phyloP scores from a whole-genome alignment of 2,888 invertebrate genomes.

The Geotrupes spiniger region DNA sequence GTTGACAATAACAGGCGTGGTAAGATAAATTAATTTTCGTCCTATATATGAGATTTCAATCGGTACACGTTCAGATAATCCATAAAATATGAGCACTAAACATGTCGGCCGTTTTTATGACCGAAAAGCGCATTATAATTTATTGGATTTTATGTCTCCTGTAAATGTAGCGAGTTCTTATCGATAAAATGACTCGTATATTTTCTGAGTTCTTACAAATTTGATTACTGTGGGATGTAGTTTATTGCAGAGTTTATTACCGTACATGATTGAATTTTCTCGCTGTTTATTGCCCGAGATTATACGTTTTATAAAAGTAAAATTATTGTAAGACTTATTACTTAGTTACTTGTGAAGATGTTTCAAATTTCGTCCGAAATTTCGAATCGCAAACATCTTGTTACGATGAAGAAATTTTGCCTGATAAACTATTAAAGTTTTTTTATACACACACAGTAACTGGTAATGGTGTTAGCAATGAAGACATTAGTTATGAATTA shows the following conservation, averaged over 20 bases:
- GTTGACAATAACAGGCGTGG: conserved; percentile 3
- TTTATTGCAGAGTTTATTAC: conserved; percentile 3
- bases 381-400: too few relatives aligned
- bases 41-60: not conserved
- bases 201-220: not conserved
- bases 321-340: too few relatives aligned
- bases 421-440: too few relatives aligned
- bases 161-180: conserved; percentile 1
- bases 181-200: not conserved
- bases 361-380: too few relatives aligned
- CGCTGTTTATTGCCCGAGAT: too few relatives aligned
- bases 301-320: too few relatives aligned
- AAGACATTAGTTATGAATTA: too few relatives aligned
- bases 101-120: not conserved
- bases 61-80: conserved; percentile 4
- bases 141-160: not conserved
- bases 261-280: not conserved
- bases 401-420: too few relatives aligned
- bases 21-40: too few relatives aligned
- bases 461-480: too few relatives aligned
- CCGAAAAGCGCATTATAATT: conserved; percentile 2
- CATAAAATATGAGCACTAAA: conserved; percentile 2
- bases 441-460: too few relatives aligned
- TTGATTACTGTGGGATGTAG: conserved; percentile 1
- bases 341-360: too few relatives aligned